Base-by-base conservation (phyloP, 2,113 vertebrate species). In the Poeciliopsis prolifica region DNA sequence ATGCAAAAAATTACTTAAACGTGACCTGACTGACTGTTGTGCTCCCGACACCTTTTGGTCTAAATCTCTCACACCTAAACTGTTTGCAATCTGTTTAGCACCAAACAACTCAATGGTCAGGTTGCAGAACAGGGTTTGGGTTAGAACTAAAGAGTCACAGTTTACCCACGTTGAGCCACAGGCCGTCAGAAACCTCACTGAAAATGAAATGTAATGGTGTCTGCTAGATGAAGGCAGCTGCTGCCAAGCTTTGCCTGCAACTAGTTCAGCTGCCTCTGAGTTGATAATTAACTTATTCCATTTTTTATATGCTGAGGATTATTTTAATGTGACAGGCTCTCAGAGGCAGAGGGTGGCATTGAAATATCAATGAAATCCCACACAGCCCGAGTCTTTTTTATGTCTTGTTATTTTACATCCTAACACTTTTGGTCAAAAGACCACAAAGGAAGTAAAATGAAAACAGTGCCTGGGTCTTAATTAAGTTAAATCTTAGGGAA, bases 151-250 rank as follows among this genome's bases (percentile, higher is more conserved):
- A 44, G 13, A 30, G 26, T 42, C 37, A 40, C 1, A 12, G 37
- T 63, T 72, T 65, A 28, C 62, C 42, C 35, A 66, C 24, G 61
- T 42, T 29, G 4, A 48, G 0, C 0, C 29, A 62, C n/a, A 72
- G 13, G 29, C 44, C 62, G 30, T 54, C 26, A 65, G 62, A 60
- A 77, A 60, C 29, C 40, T 19, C 1, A 24, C 17, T 28, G 24
- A 37, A 48, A 72, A 15, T 74, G 26, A 72, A 26, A 5, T 42
- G 33, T 30, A 62, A 72, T 64, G 17, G 33, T 60, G 31, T 65
- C 69, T 28, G 24, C n/a, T 37, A 1, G 30, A 60, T 58, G 26
- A n/a, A 33, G 11, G 29, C 44, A 33, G 44, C 29, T 33, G 29
- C 24, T n/a, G 28, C 4, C 9, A 54, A 61, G 60, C 35, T 72